phyloP scores from a whole-genome alignment of 1,140 invertebrate species.

The Arion vulgaris region DNA sequence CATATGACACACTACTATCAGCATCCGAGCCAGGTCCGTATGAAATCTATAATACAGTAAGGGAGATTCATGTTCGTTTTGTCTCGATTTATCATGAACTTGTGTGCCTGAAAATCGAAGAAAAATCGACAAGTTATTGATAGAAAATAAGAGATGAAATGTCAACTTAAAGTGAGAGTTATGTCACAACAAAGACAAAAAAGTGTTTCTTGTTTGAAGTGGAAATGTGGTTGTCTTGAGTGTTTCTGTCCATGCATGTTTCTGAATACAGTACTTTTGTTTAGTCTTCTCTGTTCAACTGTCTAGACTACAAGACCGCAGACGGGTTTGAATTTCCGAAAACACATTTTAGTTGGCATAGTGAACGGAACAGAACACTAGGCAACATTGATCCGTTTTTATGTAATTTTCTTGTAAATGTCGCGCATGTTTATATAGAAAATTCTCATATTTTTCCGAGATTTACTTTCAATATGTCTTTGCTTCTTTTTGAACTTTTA shows the following conservation, averaged over 20 bases:
- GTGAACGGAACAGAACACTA: background rate
- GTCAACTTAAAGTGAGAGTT: background rate
- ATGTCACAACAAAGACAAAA: background rate
- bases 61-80: background rate
- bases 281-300: background rate
- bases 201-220: background rate
- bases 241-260: background rate
- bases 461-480: too few relatives aligned
- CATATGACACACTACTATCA: slow-evolving; percentile 35
- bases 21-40: background rate
- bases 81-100: slow-evolving; percentile 4
- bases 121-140: background rate
- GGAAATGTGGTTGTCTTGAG: background rate
- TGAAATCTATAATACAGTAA: slow-evolving; percentile 2
- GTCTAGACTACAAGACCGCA: background rate
- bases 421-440: too few relatives aligned
- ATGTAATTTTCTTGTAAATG: too few relatives aligned
- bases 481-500: too few relatives aligned
- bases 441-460: too few relatives aligned
- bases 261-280: background rate
- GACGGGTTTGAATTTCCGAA: background rate
- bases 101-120: slow-evolving; percentile 15
- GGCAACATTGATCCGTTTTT: background rate
- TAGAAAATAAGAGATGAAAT: background rate
- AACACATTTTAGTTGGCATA: background rate